Percentiles rank a stretch among this genome's conserved stretches.
Conservation (phyloP, 2,797 vertebrate genomes). For the Chelonia mydas region DNA sequence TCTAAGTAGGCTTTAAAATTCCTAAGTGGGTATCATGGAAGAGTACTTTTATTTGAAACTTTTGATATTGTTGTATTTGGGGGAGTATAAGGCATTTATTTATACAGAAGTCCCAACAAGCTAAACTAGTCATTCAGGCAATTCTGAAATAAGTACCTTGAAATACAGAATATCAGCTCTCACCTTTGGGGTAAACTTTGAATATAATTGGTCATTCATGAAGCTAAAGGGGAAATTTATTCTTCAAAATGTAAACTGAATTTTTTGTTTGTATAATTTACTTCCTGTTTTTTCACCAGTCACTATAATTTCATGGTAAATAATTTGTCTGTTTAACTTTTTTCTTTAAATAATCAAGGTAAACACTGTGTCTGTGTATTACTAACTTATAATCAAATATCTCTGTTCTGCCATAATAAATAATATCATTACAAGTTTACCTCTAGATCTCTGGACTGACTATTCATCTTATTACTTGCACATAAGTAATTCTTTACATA, state of each 20-base stretch:
- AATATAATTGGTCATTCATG: background rate
- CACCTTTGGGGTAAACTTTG: rapidly evolving
- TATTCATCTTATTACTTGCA: background rate
- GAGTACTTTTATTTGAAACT: background rate
- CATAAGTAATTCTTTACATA: background rate
- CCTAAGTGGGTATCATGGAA: background rate
- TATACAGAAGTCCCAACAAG: rapidly evolving
- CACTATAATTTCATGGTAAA: rapidly evolving
- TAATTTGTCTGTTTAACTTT: background rate
- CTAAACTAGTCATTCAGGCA: rapidly evolving
- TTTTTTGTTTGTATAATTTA: background rate
- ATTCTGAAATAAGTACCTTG: rapidly evolving
- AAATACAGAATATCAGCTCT: rapidly evolving
- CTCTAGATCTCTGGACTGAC: rapidly evolving
- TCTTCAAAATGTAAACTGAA: rapidly evolving
- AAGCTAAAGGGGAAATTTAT: background rate
- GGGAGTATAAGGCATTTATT: background rate
- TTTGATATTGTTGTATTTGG: background rate
- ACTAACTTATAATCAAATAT: rapidly evolving
- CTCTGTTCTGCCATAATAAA: rapidly evolving
- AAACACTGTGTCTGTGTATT: rapidly evolving
- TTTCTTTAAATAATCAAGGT: background rate
- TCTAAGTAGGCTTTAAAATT: background rate
- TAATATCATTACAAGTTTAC: background rate
- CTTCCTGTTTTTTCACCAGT: background rate